phyloP scores from a whole-genome alignment of 2,888 invertebrate genomes.

The Drosophila colorata region DNA sequence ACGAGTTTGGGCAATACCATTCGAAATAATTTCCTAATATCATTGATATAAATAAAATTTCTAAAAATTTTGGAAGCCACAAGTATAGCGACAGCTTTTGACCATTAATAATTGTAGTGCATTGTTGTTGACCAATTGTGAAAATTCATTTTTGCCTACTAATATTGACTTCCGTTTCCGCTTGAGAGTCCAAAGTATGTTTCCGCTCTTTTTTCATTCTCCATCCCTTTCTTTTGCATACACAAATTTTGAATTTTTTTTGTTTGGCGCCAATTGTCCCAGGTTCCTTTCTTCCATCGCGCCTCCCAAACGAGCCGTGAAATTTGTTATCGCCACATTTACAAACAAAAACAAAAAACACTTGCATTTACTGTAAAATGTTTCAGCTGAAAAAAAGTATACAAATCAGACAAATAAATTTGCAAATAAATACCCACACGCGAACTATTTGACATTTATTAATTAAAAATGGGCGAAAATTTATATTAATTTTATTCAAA shows the following conservation, averaged over 20 bases:
- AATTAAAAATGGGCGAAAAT: constrained; percentile 81
- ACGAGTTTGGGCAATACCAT: constrained; percentile 52
- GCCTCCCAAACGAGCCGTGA: constrained; percentile 36
- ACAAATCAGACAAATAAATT: constrained; percentile 80
- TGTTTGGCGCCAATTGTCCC: constrained; percentile 42
- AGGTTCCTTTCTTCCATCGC: constrained; percentile 6
- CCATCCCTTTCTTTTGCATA: neutral
- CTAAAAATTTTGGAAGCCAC: constrained; percentile 32
- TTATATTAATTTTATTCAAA: constrained; percentile 84
- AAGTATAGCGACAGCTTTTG: constrained; percentile 49
- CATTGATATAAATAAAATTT: constrained; percentile 49
- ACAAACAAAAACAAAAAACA: constrained; percentile 34
- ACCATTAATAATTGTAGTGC: constrained; percentile 68
- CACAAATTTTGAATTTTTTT: constrained; percentile 19
- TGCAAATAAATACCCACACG: constrained; percentile 76
- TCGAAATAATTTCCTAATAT: constrained; percentile 68
- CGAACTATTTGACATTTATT: constrained; percentile 82
- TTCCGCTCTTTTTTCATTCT: constrained; percentile 52
- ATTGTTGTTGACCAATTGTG: constrained; percentile 44
- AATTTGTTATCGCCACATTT: constrained; percentile 67
- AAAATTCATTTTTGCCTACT: constrained; percentile 72
- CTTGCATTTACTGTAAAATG: constrained; percentile 60
- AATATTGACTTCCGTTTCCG: constrained; percentile 81
- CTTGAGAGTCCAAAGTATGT: constrained; percentile 60
- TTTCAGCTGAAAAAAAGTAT: constrained; percentile 27